Evolutionary conservation across 2,888 invertebrate genomes (phyloP).

Genomic region (Agrypnus murinus): DNA sequence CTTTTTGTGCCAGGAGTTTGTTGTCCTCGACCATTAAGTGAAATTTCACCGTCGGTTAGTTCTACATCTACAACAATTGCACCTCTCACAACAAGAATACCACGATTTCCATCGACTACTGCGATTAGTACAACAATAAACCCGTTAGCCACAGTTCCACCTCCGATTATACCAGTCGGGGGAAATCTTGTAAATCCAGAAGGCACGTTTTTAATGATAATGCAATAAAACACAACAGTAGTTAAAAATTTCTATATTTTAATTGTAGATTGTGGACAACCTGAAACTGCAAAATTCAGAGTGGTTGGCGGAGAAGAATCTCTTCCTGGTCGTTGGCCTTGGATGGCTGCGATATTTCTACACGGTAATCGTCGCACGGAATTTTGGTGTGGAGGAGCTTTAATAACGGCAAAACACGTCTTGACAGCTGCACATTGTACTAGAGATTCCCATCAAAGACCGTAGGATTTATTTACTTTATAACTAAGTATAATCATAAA

Average conservation of each 20-base stretch:
- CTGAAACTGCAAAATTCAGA: slow-evolving; percentile 87
- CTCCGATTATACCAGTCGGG: slow-evolving; percentile 34
- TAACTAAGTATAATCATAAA: no score
- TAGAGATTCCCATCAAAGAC: slow-evolving; percentile 89
- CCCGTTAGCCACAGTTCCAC: slow-evolving; percentile 27
- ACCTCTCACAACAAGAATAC: slow-evolving; percentile 42
- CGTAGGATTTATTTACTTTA: slow-evolving; percentile 73
- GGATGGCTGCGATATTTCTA: slow-evolving; percentile 96
- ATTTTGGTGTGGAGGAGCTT: slow-evolving; percentile 95
- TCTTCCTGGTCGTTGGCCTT: slow-evolving; percentile 92
- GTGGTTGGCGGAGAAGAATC: slow-evolving; percentile 94
- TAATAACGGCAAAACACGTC: slow-evolving; percentile 86
- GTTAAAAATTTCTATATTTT: not conserved
- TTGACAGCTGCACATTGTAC: slow-evolving; percentile 96
- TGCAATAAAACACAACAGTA: not conserved
- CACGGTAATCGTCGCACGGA: slow-evolving; percentile 89
- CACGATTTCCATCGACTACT: slow-evolving; percentile 47
- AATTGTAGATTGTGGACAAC: slow-evolving; percentile 84
- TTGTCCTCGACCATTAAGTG: slow-evolving; percentile 76
- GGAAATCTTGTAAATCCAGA: slow-evolving; percentile 73
- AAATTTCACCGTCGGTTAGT: slow-evolving; percentile 23
- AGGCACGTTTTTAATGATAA: no score
- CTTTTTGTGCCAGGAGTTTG: slow-evolving; percentile 94
- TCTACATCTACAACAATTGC: slow-evolving; percentile 18
- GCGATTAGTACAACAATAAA: slow-evolving; percentile 61